Evolutionary conservation across 2,888 invertebrate genomes (phyloP).

Genomic region (Tetragonisca angustula): DNA sequence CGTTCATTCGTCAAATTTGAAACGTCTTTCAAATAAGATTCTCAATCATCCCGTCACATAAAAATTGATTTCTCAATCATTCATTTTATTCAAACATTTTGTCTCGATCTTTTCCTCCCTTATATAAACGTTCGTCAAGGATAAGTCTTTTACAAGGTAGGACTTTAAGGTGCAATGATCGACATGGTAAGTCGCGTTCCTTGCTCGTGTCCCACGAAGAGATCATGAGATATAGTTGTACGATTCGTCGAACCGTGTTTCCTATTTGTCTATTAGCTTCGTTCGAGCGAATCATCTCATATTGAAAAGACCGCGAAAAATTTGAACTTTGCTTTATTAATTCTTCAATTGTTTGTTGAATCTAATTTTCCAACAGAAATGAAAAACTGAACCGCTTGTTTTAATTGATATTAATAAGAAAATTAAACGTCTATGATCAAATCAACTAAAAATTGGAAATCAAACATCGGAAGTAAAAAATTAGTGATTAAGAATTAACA

Average conservation of each 20-base stretch:
- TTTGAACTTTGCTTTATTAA: neutral
- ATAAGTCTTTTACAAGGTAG: neutral
- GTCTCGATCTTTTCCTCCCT: neutral
- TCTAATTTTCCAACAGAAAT: no score
- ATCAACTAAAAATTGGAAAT: no score
- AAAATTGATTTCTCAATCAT: neutral
- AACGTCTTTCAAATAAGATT: neutral
- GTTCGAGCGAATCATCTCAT: neutral
- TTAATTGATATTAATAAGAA: no score
- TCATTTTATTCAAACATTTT: neutral
- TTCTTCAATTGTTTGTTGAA: no score
- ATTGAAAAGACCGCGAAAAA: slow-evolving; percentile 7
- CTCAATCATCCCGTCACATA: neutral
- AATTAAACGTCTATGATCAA: no score
- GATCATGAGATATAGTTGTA: slow-evolving; percentile 21
- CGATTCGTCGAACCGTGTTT: slow-evolving; percentile 66
- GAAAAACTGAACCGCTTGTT: no score
- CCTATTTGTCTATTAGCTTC: slow-evolving; percentile 51
- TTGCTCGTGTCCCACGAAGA: neutral
- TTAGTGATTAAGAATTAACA: no score
- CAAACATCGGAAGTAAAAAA: no score
- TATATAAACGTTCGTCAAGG: neutral
- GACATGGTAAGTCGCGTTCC: neutral
- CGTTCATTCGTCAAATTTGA: neutral
- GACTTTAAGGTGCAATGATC: neutral